A percentile compares a stretch with the other conserved stretches of the same genome.
Evolutionary conservation across 2,888 invertebrate species (phyloP).

Genomic region (Diarsia mendica): DNA sequence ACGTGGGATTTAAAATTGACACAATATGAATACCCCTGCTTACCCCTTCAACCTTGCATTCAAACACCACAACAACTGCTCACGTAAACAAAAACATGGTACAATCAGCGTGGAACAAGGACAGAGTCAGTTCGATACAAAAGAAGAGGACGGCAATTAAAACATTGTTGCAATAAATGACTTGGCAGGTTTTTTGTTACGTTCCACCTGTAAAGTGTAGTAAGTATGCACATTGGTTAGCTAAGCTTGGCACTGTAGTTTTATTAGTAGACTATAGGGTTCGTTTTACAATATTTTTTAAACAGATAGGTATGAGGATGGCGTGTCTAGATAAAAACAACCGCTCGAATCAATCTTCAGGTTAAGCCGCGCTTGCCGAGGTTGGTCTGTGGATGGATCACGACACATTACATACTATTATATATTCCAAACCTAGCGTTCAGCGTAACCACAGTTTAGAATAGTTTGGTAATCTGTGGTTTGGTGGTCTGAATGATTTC

Average conservation of each 20-base stretch:
- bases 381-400: background rate
- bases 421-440: no score
- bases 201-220: conserved; percentile 45
- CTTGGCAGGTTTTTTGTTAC: conserved; percentile 41
- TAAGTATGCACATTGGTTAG: conserved; percentile 11
- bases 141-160: conserved; percentile 15
- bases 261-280: background rate
- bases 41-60: background rate
- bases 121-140: background rate
- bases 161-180: conserved; percentile 35
- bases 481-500: no score
- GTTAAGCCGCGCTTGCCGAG: background rate
- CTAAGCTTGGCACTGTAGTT: background rate
- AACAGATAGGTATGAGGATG: background rate
- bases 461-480: no score
- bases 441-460: no score
- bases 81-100: conserved; percentile 36
- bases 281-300: background rate
- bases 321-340: background rate
- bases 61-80: conserved; percentile 3
- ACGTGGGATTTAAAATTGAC: background rate
- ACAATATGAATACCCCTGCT: background rate
- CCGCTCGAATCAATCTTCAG: background rate
- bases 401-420: no score
- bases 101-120: conserved; percentile 19